phyloP scores from a whole-genome alignment of 2,888 invertebrate species.

The Patella ulyssiponensis region DNA sequence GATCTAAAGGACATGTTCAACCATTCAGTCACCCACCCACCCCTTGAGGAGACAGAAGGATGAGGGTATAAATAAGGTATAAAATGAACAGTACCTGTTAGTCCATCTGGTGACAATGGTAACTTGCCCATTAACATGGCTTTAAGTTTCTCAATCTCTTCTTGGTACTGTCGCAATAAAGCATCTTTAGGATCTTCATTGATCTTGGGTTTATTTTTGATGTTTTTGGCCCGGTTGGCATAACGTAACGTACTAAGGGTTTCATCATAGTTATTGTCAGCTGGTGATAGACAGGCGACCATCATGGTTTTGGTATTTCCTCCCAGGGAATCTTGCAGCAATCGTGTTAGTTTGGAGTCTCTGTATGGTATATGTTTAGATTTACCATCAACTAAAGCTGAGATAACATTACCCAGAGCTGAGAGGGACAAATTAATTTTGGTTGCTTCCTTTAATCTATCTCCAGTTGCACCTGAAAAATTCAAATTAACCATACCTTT shows the following conservation, averaged over 20 bases:
- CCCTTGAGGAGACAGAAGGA: no score
- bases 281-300: slow-evolving; percentile 88
- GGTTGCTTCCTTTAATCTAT: slow-evolving; percentile 88
- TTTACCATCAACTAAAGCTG: slow-evolving; percentile 86
- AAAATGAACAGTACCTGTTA: slow-evolving; percentile 4
- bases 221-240: slow-evolving; percentile 89
- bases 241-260: slow-evolving; percentile 85
- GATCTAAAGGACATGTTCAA: no score
- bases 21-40: no score
- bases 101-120: slow-evolving; percentile 53
- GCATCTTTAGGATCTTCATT: slow-evolving; percentile 95
- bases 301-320: slow-evolving; percentile 92
- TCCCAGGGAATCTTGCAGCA: slow-evolving; percentile 73
- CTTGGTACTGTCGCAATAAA: slow-evolving; percentile 85
- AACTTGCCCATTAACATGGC: slow-evolving; percentile 70
- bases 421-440: slow-evolving; percentile 91
- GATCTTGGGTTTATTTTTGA: slow-evolving; percentile 84
- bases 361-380: slow-evolving; percentile 85
- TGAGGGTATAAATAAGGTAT: no score
- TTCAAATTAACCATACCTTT: not conserved
- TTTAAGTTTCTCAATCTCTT: slow-evolving; percentile 84
- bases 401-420: slow-evolving; percentile 90
- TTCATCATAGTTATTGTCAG: slow-evolving; percentile 87
- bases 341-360: slow-evolving; percentile 82
- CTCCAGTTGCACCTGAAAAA: slow-evolving; percentile 82